These are phyloP conservation scores for Drosophila rellima DNA, from an alignment of 2,888 invertebrate species.

Conservation along the genomic window DNA sequence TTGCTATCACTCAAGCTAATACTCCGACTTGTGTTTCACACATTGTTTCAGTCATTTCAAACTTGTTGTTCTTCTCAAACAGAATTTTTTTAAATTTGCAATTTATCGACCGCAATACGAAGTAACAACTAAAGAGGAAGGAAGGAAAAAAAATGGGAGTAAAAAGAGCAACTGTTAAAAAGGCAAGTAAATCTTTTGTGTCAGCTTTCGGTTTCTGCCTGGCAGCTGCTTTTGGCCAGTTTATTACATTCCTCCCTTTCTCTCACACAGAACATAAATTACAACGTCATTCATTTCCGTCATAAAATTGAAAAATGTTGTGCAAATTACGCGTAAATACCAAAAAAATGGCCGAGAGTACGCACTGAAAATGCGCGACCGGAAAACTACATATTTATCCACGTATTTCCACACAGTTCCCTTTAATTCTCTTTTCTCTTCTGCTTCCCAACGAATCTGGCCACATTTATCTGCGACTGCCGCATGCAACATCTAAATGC, in stretches of 20 bases:
- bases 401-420: background rate
- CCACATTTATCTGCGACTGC: constrained; percentile 30
- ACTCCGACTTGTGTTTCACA: constrained; percentile 2
- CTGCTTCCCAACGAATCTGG: constrained; percentile 10
- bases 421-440: constrained; percentile 17
- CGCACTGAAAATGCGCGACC: constrained; percentile 68
- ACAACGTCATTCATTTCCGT: constrained; percentile 77
- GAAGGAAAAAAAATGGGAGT: background rate
- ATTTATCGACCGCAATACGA: constrained; percentile 34
- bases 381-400: constrained; percentile 56
- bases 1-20: constrained; percentile 20
- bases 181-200: constrained; percentile 64
- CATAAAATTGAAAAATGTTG: constrained; percentile 82
- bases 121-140: constrained; percentile 2
- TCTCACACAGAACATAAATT: constrained; percentile 63
- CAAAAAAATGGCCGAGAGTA: constrained; percentile 33
- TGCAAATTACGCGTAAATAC: constrained; percentile 78
- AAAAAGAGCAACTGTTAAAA: constrained; percentile 15
- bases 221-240: constrained; percentile 42
- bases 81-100: constrained; percentile 8
- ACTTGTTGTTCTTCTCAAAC: no score
- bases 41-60: constrained; percentile 9
- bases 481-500: constrained; percentile 40
- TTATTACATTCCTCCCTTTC: constrained; percentile 32
- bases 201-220: constrained; percentile 45